Evolutionary conservation across 64 coral and sea anemone species (phyloP).

Genomic region (Dendrophyllia cribrosa): DNA sequence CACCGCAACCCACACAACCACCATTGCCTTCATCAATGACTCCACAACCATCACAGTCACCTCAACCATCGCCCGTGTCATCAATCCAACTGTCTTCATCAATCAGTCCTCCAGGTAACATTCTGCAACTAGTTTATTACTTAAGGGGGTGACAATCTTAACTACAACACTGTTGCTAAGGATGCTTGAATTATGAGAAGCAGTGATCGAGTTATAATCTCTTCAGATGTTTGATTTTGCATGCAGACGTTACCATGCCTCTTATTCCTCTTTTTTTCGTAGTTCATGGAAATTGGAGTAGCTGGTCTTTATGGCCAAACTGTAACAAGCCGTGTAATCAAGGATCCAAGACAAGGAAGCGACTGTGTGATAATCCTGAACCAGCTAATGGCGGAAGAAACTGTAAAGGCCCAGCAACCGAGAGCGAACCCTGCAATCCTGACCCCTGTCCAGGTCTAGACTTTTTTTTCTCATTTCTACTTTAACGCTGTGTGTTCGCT

Average conservation of each 20-base stretch:
- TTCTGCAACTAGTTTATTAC: background rate
- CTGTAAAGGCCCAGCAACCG: conserved; percentile 2
- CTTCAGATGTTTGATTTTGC: no score
- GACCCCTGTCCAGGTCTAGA: conserved; percentile 40
- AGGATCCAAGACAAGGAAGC: conserved; percentile 11
- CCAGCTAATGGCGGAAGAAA: background rate
- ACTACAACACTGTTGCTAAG: no score
- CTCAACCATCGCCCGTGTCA: background rate
- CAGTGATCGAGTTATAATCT: no score
- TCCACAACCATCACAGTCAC: background rate
- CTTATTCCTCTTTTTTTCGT: background rate
- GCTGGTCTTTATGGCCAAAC: conserved; percentile 27
- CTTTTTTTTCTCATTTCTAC: no score
- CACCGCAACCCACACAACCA: no score
- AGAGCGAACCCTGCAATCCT: conserved; percentile 9
- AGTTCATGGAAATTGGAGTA: conserved; percentile 36
- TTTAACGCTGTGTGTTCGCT: no score
- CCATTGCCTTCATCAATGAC: background rate
- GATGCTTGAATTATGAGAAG: no score
- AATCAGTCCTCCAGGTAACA: background rate
- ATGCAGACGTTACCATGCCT: no score
- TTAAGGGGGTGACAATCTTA: no score
- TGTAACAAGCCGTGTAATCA: conserved; percentile 37
- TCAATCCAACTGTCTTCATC: background rate
- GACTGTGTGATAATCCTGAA: conserved; percentile 2